Percentiles rank a stretch among this genome's conserved stretches.
Evolutionary conservation across 2,888 invertebrate genomes (phyloP).

Genomic region (Stratiomys singularior): DNA sequence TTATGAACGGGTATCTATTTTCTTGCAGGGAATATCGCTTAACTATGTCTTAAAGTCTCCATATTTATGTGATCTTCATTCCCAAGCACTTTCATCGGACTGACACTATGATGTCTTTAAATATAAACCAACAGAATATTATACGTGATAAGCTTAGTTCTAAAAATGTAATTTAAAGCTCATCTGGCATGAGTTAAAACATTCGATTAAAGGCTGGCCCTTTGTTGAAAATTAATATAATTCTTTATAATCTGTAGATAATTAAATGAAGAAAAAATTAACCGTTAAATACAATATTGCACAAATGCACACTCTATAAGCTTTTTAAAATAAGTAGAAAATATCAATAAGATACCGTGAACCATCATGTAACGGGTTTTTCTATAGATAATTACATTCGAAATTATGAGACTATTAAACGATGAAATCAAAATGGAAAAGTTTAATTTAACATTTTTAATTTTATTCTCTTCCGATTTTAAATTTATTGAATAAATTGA

Average conservation of each 20-base stretch:
- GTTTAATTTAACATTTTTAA: no score
- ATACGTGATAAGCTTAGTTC: slow-evolving; percentile 20
- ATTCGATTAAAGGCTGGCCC: slow-evolving; percentile 50
- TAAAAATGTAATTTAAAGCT: slow-evolving; percentile 40
- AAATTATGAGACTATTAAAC: no score
- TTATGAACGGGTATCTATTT: no score
- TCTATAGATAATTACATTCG: no score
- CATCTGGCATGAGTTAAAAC: slow-evolving; percentile 49
- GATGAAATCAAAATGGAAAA: no score
- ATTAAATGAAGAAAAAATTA: not conserved
- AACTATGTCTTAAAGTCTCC: no score
- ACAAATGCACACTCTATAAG: not conserved
- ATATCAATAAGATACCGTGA: not conserved
- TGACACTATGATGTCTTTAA: slow-evolving; percentile 6
- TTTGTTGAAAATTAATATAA: slow-evolving; percentile 40
- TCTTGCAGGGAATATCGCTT: no score
- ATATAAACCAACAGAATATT: slow-evolving; percentile 11
- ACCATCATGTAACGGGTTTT: no score
- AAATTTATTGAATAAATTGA: no score
- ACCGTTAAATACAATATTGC: not conserved
- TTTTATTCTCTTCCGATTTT: no score
- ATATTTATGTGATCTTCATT: no score
- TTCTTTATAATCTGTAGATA: slow-evolving; percentile 39
- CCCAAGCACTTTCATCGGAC: no score
- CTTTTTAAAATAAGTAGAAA: not conserved